Conservation (phyloP, 2,113 vertebrate species). For the Aythya baeri region DNA sequence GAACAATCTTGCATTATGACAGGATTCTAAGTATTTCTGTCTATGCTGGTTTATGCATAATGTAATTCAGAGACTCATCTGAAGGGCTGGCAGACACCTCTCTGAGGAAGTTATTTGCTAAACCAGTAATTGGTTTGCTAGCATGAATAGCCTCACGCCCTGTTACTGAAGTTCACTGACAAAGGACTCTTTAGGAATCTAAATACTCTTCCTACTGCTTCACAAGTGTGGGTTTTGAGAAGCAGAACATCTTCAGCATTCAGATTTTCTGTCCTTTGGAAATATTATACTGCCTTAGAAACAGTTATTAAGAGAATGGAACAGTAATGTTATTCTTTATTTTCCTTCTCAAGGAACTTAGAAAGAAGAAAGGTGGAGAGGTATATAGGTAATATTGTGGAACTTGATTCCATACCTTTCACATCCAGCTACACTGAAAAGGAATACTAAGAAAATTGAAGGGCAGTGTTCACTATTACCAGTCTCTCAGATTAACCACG, state of each 20-base stretch:
- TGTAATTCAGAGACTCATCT: neutral
- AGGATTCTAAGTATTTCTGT: slow-evolving; percentile 1
- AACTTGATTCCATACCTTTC: neutral
- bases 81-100: neutral
- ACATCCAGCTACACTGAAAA: neutral
- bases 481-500: neutral
- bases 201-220: neutral
- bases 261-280: neutral
- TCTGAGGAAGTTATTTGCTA: neutral
- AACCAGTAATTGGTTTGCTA: neutral
- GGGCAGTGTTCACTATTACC: neutral
- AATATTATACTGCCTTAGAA: neutral
- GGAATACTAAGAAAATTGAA: neutral
- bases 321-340: neutral
- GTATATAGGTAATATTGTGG: neutral
- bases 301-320: neutral
- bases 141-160: neutral
- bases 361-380: neutral
- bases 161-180: neutral
- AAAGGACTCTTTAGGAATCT: neutral
- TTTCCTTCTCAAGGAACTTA: neutral
- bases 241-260: neutral
- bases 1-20: neutral
- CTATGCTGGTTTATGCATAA: neutral
- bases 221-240: neutral